phyloP scores from a whole-genome alignment of 2,797 vertebrate genomes.

The Dendrocincla fuliginosa region DNA sequence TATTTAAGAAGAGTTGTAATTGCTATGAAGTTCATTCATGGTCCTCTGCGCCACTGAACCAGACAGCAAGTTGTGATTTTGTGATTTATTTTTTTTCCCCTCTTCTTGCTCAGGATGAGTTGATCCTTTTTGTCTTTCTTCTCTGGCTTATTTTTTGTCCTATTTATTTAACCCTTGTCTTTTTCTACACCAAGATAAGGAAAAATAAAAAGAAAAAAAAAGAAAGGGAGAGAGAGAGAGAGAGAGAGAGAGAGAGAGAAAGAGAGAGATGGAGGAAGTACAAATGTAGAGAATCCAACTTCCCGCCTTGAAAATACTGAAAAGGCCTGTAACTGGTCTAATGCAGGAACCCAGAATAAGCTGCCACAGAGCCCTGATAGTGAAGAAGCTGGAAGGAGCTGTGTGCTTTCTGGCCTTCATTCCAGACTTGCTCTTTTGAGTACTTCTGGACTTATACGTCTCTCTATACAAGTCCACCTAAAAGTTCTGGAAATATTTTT shows the following conservation, averaged over 20 bases:
- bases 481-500: not conserved
- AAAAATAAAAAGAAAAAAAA: no score
- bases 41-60: not conserved
- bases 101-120: not conserved
- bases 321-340: not conserved
- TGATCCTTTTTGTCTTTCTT: not conserved
- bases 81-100: not conserved
- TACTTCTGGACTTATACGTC: not conserved
- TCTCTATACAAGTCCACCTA: not conserved
- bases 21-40: not conserved
- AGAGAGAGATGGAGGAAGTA: not conserved
- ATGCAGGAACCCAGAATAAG: not conserved
- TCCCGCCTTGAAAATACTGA: not conserved
- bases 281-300: not conserved
- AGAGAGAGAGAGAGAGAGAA: no score
- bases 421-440: not conserved
- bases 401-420: not conserved
- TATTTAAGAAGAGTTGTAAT: not conserved
- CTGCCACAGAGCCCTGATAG: not conserved
- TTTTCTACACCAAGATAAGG: not conserved
- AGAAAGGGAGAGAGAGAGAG: no score
- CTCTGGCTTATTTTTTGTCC: not conserved
- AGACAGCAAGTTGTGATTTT: not conserved
- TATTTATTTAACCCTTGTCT: not conserved
- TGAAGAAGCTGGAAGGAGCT: not conserved